Evolutionary conservation across 2,797 vertebrate genomes (phyloP), one percentile per base, ranked within the genome.

Genomic region (Acipenser transmontanus): DNA sequence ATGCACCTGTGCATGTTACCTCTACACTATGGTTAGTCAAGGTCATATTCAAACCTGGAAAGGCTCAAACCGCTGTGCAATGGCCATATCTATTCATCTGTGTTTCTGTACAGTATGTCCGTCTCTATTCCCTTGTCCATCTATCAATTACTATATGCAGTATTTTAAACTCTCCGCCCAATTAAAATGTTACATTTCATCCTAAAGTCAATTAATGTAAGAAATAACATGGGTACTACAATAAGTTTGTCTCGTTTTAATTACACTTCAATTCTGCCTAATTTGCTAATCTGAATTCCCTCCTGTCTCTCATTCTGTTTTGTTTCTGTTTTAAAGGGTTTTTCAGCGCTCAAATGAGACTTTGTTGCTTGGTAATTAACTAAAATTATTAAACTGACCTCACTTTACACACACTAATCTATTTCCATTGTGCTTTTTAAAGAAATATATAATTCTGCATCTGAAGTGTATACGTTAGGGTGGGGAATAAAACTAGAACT

Each of bases 161-260:
- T 34, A 34, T 34, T 34, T 52, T 52, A 34, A 57, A 11, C 12
- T n/a, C 6, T 57, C 54, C 12, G 11, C 12, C 6, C 11, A 11
- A 4, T 57, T 13, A 11, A 7, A 57, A 57, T n/a, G 54, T 13
- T 57, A 13, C 14, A n/a, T 57, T 57, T n/a, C 14, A 13, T 57
- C 54, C 54, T n/a, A 11, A n/a, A n/a, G 12, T n/a, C 54, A 57
- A 57, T 57, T 57, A 57, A 57, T 3, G 2, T 34, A 34, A 34
- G 34, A 34, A 57, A n/a, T 57, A 62, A 66, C 62, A 72, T 71
- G 63, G 64, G 7, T 66, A 49, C 20, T 47, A 75, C 73, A 70
- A 75, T 70, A 65, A 62, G 64, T 56, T 73, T 72, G 65, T 59
- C 52, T 63, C 68, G 68, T 73, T 17, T 76, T 68, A 72, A 72